Base-by-base conservation (phyloP, 1,140 invertebrate species). In the Andricus grossulariae region DNA sequence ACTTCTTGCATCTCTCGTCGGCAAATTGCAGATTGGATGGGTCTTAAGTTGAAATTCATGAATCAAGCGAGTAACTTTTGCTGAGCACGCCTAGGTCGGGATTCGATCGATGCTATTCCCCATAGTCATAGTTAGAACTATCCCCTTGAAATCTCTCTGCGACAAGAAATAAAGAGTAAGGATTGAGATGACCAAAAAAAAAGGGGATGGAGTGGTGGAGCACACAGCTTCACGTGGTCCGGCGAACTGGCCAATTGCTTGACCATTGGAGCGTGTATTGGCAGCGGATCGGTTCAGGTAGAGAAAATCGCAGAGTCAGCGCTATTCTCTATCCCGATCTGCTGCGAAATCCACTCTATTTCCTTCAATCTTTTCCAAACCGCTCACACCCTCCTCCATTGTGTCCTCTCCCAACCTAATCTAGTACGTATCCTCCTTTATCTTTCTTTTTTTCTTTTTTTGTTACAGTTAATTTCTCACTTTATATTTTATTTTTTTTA, bases 211-310 rank as follows among this genome's bases (percentile, higher is more conserved):
- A 71, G 57, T 75, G 82, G 76, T 72, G 60, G 72, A 49, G 60
- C 81, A 78, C 71, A 84, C 83, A 82, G 78, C 82, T 86, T 87
- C 85, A 83, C 74, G 83, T 89, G 88, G 86, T 84, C 76, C 81
- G 73, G 87, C 88, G 87, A 90, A 89, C 87, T 91, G 90, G 90
- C 89, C 90, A 91, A 90, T 90, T 88, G 88, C 85, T 86, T 81
- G 86, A 88, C 87, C 89, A 89, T 85, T 85, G 80, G 87, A 88
- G 88, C 84, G 74, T 82, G 83, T 84, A 82, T 84, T 88, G 85
- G 82, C 86, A 80, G 76, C 77, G 86, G 84, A 89, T 89, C 83
- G 82, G 76, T 72, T 77, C 76, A 74, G 85, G 82, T 86, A 85
- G 82, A 76, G 82, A 85, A 81, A 86, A 83, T 85, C 85, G 87